phyloP scores from a whole-genome alignment of 1,140 invertebrate species.

The Dermatophagoides farinae region DNA sequence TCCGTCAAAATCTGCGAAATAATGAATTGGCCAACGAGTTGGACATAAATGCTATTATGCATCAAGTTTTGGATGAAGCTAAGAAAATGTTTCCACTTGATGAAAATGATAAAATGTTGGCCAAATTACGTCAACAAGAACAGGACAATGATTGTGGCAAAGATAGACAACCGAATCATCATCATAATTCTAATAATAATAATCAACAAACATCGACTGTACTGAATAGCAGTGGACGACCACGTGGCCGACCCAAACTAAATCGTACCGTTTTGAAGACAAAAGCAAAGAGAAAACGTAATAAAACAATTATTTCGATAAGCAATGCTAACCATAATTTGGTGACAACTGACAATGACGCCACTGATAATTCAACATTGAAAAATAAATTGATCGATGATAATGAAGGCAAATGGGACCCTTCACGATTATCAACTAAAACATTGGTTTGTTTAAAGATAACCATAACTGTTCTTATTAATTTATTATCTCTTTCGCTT shows the following conservation, averaged over 20 bases:
- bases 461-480: not conserved
- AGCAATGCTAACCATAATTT: conserved; percentile 12
- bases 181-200: conserved; percentile 27
- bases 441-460: conserved; percentile 25
- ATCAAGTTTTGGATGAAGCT: conserved; percentile 49
- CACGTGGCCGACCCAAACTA: too few relatives aligned
- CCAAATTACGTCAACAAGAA: conserved; percentile 29
- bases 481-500: not conserved
- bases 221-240: not conserved
- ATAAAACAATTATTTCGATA: conserved; percentile 25
- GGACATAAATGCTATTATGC: conserved; percentile 42
- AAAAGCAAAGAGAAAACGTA: conserved; percentile 16
- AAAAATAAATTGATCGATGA: conserved; percentile 18
- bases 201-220: not conserved
- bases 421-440: conserved; percentile 40
- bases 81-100: conserved; percentile 22
- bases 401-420: conserved; percentile 45
- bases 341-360: too few relatives aligned
- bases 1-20: conserved; percentile 45
- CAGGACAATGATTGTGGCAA: conserved; percentile 34
- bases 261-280: not conserved
- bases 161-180: conserved; percentile 36
- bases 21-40: conserved; percentile 51
- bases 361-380: not conserved
- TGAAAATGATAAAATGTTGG: conserved; percentile 18